These are phyloP conservation scores for Atherix ibis DNA, from an alignment of 2,888 invertebrate species.

Conservation along the genomic window DNA sequence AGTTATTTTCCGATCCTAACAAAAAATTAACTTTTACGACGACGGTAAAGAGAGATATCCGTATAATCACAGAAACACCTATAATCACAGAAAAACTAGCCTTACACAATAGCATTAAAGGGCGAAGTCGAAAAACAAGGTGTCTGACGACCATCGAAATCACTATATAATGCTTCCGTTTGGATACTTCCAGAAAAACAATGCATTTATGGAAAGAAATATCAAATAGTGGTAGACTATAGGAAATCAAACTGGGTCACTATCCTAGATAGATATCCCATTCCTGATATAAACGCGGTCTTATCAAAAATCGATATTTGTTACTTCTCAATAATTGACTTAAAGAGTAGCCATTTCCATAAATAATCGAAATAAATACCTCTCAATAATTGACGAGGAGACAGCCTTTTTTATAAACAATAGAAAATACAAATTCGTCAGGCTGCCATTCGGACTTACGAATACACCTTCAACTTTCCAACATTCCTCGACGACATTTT, in stretches of 20 bases:
- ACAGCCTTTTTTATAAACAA: constrained; percentile 4
- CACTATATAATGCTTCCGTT: constrained; percentile 1
- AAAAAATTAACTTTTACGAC: too few species aligned
- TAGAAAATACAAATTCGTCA: constrained; percentile 7
- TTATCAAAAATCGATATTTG: constrained; percentile 8
- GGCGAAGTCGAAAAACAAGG: neutral
- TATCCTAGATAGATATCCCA: constrained; percentile 1
- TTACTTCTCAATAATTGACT: constrained; percentile 6
- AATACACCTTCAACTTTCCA: constrained; percentile 9
- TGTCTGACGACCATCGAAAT: constrained; percentile 1
- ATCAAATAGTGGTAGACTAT: constrained; percentile 1
- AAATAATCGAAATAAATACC: neutral
- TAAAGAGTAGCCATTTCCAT: constrained; percentile 8
- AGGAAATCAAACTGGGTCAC: constrained; percentile 2
- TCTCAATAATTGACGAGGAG: constrained; percentile 1
- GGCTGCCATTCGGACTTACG: constrained; percentile 9
- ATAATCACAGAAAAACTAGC: too few species aligned
- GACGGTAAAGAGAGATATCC: too few species aligned
- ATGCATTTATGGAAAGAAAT: constrained; percentile 1
- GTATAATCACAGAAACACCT: too few species aligned
- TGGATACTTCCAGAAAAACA: constrained; percentile 3
- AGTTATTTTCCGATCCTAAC: too few species aligned
- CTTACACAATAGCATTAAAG: neutral
- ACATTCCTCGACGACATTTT: constrained; percentile 8
- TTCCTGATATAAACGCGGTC: constrained; percentile 5